phyloP scores from a whole-genome alignment of 2,113 vertebrate genomes.

The Corynorhinus townsendii region DNA sequence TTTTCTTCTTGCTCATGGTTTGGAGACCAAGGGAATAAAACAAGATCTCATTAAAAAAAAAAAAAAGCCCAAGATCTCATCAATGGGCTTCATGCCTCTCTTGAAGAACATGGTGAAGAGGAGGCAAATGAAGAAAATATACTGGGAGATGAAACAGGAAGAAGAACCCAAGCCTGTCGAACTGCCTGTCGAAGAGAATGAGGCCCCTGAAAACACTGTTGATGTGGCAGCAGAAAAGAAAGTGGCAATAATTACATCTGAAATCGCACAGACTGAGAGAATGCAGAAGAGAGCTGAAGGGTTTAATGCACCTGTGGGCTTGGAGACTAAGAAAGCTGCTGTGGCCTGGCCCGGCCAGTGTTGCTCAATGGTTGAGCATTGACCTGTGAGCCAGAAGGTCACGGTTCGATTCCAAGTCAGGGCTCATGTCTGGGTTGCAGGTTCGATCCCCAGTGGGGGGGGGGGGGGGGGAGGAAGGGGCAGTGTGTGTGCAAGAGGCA shows the following conservation, averaged over 20 bases:
- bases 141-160: constrained; percentile 88
- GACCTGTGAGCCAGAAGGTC: no score
- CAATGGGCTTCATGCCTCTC: constrained; percentile 87
- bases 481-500: no score
- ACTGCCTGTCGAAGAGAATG: constrained; percentile 74
- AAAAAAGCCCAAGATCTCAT: constrained; percentile 83
- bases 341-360: no score
- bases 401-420: no score
- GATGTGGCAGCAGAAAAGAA: constrained; percentile 72
- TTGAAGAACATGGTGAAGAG: constrained; percentile 93
- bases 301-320: neutral
- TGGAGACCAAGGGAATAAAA: constrained; percentile 93
- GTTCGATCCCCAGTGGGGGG: no score
- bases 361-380: no score
- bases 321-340: neutral
- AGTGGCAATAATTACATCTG: neutral
- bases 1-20: constrained; percentile 82
- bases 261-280: neutral
- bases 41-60: constrained; percentile 84
- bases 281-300: neutral
- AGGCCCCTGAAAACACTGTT: constrained; percentile 73
- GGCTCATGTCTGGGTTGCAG: no score
- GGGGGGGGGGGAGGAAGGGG: fast-evolving
- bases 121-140: constrained; percentile 93
- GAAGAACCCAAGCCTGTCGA: constrained; percentile 80